Evolutionary conservation across 2,113 vertebrate species (phyloP).

Genomic region (Onychostruthus taczanowskii): DNA sequence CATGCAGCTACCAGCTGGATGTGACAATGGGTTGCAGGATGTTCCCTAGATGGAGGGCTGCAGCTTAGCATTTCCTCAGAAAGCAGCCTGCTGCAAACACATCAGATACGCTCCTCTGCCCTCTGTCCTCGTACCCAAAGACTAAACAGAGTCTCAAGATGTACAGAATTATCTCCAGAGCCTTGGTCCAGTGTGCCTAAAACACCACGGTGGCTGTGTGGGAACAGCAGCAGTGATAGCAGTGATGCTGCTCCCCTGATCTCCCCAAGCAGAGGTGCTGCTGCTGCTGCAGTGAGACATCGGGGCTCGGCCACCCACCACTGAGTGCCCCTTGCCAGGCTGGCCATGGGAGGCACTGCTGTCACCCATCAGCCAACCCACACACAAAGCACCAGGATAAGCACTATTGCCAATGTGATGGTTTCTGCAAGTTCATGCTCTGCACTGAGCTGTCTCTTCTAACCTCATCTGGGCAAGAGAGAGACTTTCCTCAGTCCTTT

Average conservation of each 20-base stretch:
- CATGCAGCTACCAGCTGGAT: background rate
- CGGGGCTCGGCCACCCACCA: accelerated
- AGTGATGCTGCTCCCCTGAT: background rate
- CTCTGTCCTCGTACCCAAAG: background rate
- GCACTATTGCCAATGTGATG: background rate
- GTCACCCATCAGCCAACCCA: background rate
- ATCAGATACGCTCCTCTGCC: background rate
- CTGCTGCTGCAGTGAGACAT: accelerated
- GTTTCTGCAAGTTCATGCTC: background rate
- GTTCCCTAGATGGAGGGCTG: background rate
- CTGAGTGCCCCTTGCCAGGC: background rate
- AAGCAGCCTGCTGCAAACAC: background rate
- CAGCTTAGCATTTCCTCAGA: background rate
- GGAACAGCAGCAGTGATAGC: accelerated
- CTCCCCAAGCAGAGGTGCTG: background rate
- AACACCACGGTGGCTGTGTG: accelerated
- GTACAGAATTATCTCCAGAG: background rate
- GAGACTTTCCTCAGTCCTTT: background rate
- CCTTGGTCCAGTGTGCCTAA: background rate
- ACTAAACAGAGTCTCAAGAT: background rate
- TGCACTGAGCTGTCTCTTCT: background rate
- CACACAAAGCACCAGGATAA: background rate
- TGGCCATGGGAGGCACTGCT: background rate
- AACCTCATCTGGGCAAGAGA: background rate
- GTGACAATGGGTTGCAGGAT: background rate